Conservation (phyloP, 2,113 vertebrate species). For the Oxyruncus cristatus region DNA sequence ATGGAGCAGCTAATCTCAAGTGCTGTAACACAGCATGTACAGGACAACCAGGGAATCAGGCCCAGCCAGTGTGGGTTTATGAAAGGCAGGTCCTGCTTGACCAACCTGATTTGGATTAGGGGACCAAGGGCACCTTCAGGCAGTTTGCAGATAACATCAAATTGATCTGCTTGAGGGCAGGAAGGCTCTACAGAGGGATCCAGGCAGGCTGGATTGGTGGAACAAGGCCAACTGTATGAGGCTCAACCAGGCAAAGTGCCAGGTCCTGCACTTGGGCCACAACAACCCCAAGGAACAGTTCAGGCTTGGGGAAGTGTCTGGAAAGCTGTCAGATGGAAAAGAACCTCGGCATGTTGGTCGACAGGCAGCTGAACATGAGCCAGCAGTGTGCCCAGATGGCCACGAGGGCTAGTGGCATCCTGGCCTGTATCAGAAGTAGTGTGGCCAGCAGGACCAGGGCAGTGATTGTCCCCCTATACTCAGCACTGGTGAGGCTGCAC, state of each 20-base stretch:
- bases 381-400: neutral
- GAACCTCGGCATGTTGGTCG: fast-evolving
- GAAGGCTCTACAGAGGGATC: neutral
- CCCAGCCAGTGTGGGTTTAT: neutral
- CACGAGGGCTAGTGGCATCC: neutral
- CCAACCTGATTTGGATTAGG: neutral
- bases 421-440: neutral
- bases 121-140: neutral
- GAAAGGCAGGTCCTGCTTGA: neutral
- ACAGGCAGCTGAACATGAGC: neutral
- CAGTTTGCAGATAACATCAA: neutral
- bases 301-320: neutral
- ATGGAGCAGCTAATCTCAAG: neutral
- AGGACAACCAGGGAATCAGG: neutral
- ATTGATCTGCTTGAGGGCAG: neutral
- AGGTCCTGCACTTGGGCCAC: neutral
- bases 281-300: neutral
- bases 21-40: fast-evolving
- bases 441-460: neutral
- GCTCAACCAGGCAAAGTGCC: neutral
- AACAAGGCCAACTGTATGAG: neutral
- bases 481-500: neutral
- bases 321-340: neutral
- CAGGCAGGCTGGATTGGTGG: neutral
- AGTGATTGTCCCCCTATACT: neutral